Evolutionary conservation across 2,797 vertebrate species (phyloP), one percentile per base, ranked within the genome.

Genomic region (Carapus acus): DNA sequence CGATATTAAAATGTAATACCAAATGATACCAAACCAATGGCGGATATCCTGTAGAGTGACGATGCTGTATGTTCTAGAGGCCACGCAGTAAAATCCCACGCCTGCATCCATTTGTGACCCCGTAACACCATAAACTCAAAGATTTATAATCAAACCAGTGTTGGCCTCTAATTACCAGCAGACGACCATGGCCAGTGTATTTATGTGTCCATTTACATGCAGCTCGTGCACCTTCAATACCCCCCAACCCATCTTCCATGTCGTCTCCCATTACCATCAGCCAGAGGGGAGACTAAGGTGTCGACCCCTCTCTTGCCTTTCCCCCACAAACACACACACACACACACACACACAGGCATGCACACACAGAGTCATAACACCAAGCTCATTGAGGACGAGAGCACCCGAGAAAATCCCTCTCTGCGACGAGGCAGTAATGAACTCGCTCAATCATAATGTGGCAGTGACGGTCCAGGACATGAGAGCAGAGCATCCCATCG

Each of bases 391-490:
- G 47, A 49, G 43, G 53, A 52, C 53, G 43, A 52, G 34, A 24
- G 49, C 2, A 24, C 56, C 53, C 53, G 54, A 61, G 85, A 80
- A 82, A 77, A 74, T 74, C 76, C n/a, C n/a, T n/a, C n/a, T 68
- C 53, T 63, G 72, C 43, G 47, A 58, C 24, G 38, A 67, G 71
- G 48, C 74, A 69, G 83, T 84, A 82, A 86, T 86, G 76, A 83
- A 63, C 58, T 53, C 67, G 51, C 67, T 83, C 67, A 23, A 76
- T 80, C 77, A 77, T 71, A 57, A 54, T 67, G 61, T 55, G 34
- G 48, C 20, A 8, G 56, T n/a, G 1, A 50, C 57, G 50, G 60
- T 55, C 60, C 43, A 40, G 44, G 73, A 46, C 59, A 67, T n/a
- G 65, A 57, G 51, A 5, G 14, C 24, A 5, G 5, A 17, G n/a